Evolutionary conservation across 2,113 vertebrate genomes (phyloP).

Genomic region (Paratilapia polleni): DNA sequence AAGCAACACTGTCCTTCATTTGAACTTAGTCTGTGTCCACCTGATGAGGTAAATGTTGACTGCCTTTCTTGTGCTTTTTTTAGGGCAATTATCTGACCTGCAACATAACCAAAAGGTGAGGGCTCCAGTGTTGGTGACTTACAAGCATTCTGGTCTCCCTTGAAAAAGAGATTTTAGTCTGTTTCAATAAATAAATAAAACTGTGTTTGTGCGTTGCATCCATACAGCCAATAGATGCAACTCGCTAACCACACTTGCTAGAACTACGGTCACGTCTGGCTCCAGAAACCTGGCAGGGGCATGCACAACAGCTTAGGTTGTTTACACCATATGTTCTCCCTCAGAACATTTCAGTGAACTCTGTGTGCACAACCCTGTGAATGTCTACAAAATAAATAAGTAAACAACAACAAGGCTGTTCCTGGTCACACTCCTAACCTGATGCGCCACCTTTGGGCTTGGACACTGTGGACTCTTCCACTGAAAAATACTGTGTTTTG

Average conservation of each 20-base stretch:
- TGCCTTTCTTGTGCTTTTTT: too few relatives aligned
- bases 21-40: too few relatives aligned
- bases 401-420: background rate
- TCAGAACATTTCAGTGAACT: background rate
- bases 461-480: background rate
- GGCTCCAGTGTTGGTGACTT: too few relatives aligned
- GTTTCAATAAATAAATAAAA: too few relatives aligned
- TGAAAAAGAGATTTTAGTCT: too few relatives aligned
- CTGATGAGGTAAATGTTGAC: too few relatives aligned
- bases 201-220: background rate
- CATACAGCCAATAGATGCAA: background rate
- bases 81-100: too few relatives aligned
- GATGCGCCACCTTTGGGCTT: background rate
- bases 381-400: background rate
- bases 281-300: background rate
- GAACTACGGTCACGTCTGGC: background rate
- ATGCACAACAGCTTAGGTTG: background rate
- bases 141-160: too few relatives aligned
- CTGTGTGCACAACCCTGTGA: background rate
- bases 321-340: background rate
- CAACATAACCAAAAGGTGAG: too few relatives aligned
- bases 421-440: background rate
- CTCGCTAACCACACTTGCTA: background rate
- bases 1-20: too few relatives aligned
- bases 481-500: background rate